Base-by-base conservation (phyloP, 2,797 vertebrate genomes). In the Rhincodon typus region DNA sequence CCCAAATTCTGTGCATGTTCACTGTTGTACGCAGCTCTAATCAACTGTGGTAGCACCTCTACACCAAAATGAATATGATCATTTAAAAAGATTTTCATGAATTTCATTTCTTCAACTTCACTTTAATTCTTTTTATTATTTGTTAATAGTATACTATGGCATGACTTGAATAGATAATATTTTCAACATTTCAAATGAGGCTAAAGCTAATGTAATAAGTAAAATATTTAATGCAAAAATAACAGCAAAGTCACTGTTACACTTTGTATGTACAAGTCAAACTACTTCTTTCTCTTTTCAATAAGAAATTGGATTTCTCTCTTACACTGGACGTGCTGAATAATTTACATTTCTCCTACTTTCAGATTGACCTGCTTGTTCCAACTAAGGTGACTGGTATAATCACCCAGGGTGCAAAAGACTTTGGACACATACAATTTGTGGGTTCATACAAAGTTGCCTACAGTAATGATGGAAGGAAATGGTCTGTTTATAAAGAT, bases 361-460 rank as follows among this genome's bases (percentile, higher is more conserved):
- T 96, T 34, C 97, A 99, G 99, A 97, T 99, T 96, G 99, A 99
- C 96, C 97, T 99, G 97, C 98, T 98, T 82, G 97, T 98, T 84
- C 98, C 98, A 30, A 99, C 98, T 88, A 99, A 99, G 98, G 98
- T 99, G 96, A 99, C 99, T 15, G 99, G 99, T 62, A 97, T 99
- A 96, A 99, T 99, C 97, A 99, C 99, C 96, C 99, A 99, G 97
- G 99, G 99, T 97, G 99, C 99, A 7, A 99, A 99, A 97, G 99
- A 99, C 98, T 99, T 99, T 96, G 99, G 99, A 95, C 99, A 99
- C 0, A 98, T 99, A 96, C 99, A 99, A 96, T 99, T 99, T 94
- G 99, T 99, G 15, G 99, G 99, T 38, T 99, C 99, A 27, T 99
- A 99, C 98, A 99, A 99, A 97, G 96, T 99, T 94, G 99, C 99